These are phyloP conservation scores for Peribatodes rhomboidaria DNA, from an alignment of 2,888 invertebrate genomes.

Conservation along the genomic window DNA sequence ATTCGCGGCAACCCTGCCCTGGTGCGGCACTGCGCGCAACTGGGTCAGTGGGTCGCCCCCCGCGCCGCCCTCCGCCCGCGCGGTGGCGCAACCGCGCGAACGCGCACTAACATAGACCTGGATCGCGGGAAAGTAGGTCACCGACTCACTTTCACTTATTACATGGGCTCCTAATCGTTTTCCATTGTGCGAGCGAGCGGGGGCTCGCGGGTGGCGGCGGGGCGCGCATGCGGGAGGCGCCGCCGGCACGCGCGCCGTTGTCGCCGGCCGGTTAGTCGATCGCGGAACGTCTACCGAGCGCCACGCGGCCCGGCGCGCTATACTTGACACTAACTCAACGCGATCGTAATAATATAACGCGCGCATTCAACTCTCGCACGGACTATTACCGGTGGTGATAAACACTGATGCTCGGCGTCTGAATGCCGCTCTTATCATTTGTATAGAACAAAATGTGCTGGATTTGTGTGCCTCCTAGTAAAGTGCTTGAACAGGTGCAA, in stretches of 20 bases:
- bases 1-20: conserved; percentile 86
- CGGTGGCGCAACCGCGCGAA: conserved; percentile 85
- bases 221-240: conserved; percentile 85
- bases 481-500: conserved; percentile 85
- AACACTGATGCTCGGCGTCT: conserved; percentile 61
- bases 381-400: conserved; percentile 56
- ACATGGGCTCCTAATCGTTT: conserved; percentile 92
- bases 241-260: conserved; percentile 83
- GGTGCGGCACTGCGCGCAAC: conserved; percentile 89
- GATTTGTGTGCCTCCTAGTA: conserved; percentile 79
- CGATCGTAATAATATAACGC: conserved; percentile 77
- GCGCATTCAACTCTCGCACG: conserved; percentile 67
- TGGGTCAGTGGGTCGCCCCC: conserved; percentile 94
- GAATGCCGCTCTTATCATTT: conserved; percentile 53
- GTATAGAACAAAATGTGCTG: conserved; percentile 80
- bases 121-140: conserved; percentile 97
- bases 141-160: conserved; percentile 95
- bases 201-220: conserved; percentile 80
- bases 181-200: conserved; percentile 89
- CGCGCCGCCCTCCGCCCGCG: conserved; percentile 83
- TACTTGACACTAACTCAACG: conserved; percentile 59
- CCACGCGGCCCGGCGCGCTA: conserved; percentile 74
- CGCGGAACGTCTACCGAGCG: conserved; percentile 76
- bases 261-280: conserved; percentile 85
- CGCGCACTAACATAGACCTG: conserved; percentile 95